These are phyloP conservation scores for Habroteleia sp. DNA, from an alignment of 2,888 invertebrate species.

Conservation along the genomic window DNA sequence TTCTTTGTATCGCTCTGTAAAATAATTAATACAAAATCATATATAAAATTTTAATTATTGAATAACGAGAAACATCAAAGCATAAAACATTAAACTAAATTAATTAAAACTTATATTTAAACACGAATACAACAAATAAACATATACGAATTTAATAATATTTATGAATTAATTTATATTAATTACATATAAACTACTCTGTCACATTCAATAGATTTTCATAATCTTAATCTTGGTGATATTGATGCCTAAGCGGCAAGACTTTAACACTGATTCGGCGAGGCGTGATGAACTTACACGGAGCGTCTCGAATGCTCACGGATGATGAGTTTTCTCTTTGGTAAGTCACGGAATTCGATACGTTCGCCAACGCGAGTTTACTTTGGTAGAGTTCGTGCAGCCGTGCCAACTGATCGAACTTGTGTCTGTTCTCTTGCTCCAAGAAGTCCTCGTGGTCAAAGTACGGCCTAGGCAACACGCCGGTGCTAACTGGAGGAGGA, in stretches of 20 bases:
- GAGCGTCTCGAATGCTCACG: constrained; percentile 75
- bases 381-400: constrained; percentile 91
- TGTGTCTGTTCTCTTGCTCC: constrained; percentile 82
- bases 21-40: no score
- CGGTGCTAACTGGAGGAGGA: constrained; percentile 74
- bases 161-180: no score
- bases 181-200: no score
- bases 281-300: constrained; percentile 74
- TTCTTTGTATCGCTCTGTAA: no score
- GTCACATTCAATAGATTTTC: no score
- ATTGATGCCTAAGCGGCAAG: no score
- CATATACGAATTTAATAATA: no score
- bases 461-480: constrained; percentile 77
- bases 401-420: constrained; percentile 91
- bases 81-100: no score
- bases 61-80: no score
- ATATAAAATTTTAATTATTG: no score
- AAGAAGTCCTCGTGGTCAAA: constrained; percentile 82
- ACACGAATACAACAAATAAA: background rate
- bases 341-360: constrained; percentile 85
- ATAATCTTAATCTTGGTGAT: no score
- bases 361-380: constrained; percentile 88
- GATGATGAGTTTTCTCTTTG: constrained; percentile 80
- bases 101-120: no score
- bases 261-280: constrained; percentile 23